phyloP scores from a whole-genome alignment of 2,797 vertebrate genomes.

The Muscicapa comitata region DNA sequence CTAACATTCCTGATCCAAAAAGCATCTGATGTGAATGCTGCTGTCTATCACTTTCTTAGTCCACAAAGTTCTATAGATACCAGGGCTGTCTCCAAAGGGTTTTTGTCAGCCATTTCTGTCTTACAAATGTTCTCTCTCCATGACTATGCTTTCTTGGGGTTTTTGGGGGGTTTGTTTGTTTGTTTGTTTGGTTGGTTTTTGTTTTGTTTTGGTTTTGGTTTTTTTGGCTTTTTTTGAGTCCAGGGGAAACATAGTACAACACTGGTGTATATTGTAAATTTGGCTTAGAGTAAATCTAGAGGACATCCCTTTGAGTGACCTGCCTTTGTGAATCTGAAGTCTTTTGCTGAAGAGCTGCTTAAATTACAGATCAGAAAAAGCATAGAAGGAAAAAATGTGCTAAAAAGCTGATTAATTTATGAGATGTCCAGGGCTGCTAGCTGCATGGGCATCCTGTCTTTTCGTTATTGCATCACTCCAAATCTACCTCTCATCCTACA shows the following conservation, averaged over 20 bases:
- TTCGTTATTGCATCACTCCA: background rate
- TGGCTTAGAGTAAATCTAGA: background rate
- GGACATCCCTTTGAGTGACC: background rate
- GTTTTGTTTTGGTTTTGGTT: background rate
- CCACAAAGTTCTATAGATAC: background rate
- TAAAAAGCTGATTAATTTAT: background rate
- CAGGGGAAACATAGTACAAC: background rate
- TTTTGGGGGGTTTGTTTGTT: background rate
- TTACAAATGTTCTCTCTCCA: background rate
- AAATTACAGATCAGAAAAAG: background rate
- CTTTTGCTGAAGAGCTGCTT: background rate
- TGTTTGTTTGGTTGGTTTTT: background rate
- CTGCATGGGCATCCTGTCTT: background rate
- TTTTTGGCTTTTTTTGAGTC: background rate
- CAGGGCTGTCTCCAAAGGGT: background rate
- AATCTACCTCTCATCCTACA: background rate
- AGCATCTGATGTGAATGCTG: background rate
- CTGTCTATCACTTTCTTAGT: background rate
- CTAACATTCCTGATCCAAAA: background rate
- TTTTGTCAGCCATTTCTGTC: background rate
- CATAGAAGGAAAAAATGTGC: background rate
- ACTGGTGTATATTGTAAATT: background rate
- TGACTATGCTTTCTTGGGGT: background rate
- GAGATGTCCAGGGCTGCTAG: rapidly evolving
- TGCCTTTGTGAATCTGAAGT: background rate